Evolutionary conservation across 30 jellyfish, hydroid and myxozoan species (phyloP).

Genomic region (Pseudorhiza aurosa): DNA sequence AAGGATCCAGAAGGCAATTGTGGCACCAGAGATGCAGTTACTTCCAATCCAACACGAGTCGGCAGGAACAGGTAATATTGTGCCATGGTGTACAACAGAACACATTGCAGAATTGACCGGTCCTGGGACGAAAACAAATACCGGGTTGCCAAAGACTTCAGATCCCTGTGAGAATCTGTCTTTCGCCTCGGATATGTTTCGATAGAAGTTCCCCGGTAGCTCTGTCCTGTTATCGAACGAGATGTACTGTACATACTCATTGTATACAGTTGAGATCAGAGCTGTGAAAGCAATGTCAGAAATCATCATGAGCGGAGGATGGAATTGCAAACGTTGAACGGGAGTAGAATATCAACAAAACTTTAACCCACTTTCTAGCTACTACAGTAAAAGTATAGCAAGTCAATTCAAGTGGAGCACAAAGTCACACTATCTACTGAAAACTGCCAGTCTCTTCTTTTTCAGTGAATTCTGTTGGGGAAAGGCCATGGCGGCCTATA

Average conservation of each 20-base stretch:
- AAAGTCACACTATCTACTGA: not conserved
- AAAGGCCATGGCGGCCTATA: too few relatives aligned
- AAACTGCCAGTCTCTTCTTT: too few relatives aligned
- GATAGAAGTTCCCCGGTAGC: constrained; percentile 1
- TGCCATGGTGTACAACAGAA: not conserved
- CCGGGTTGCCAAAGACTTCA: not conserved
- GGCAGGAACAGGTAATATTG: not conserved
- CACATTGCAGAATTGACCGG: constrained; percentile 48
- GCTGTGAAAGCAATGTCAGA: constrained; percentile 12
- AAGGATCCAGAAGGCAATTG: constrained; percentile 37
- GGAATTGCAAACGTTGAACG: too few relatives aligned
- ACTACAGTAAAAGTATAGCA: not conserved
- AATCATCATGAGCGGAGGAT: not conserved
- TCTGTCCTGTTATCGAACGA: constrained; percentile 15
- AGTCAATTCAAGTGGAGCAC: not conserved
- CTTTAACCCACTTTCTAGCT: too few relatives aligned
- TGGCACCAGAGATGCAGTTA: constrained; percentile 12
- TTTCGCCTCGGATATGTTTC: not conserved
- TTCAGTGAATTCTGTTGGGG: too few relatives aligned
- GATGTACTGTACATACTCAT: not conserved
- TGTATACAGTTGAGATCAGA: constrained; percentile 8
- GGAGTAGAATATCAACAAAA: too few relatives aligned
- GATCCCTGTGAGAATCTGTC: not conserved
- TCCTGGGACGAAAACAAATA: constrained; percentile 10
- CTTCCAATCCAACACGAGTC: constrained; percentile 13